These are phyloP conservation scores for Meteorus colon DNA, from an alignment of 2,888 invertebrate genomes.

Conservation along the genomic window DNA sequence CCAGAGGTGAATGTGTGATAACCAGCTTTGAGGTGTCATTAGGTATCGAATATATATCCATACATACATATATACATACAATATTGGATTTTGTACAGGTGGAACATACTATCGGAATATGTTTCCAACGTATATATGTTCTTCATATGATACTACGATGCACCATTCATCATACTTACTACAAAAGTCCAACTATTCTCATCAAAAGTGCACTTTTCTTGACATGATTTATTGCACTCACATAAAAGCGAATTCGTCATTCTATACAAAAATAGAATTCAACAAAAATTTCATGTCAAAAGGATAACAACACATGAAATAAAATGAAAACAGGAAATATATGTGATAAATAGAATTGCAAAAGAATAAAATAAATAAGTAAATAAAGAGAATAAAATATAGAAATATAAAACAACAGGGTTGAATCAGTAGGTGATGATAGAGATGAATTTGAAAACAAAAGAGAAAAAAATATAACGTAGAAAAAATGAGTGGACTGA, in stretches of 20 bases:
- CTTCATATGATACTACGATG: not conserved
- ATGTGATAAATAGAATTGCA: not conserved
- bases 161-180: not conserved
- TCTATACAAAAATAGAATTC: not conserved
- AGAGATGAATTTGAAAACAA: not conserved
- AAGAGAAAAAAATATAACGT: not conserved
- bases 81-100: not conserved
- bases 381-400: not conserved
- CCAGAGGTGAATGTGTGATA: not conserved
- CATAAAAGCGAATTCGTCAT: not conserved
- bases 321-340: not conserved
- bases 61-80: not conserved
- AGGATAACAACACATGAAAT: not conserved
- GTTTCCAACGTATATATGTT: not conserved
- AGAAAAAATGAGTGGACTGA: not conserved
- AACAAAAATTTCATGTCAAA: not conserved
- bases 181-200: constrained; percentile 7
- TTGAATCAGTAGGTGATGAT: not conserved
- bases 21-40: not conserved
- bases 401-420: not conserved
- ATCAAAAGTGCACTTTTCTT: constrained; percentile 13
- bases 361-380: not conserved
- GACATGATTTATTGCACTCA: constrained; percentile 14
- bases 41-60: not conserved
- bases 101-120: not conserved